Base-by-base conservation (phyloP, 2,113 vertebrate genomes). In the Chlamydotis undulata region DNA sequence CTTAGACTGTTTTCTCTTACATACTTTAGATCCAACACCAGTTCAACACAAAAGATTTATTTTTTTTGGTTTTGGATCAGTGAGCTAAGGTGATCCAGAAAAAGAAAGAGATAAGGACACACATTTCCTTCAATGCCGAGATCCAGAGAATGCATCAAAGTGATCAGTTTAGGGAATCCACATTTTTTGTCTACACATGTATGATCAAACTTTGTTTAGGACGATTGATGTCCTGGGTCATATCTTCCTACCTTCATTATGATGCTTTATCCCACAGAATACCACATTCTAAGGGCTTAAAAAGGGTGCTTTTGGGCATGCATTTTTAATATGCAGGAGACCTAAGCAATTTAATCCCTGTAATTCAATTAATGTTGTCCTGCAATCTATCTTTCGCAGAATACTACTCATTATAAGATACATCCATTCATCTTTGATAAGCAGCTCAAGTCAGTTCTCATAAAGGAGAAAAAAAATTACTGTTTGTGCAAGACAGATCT, bases 161-260 rank as follows among this genome's bases (percentile, higher is more conserved):
- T 3, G 0, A 90, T 28, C 28, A 11, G 24, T 81, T 73, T 41
- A 81, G 15, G 7, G 35, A 92, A 87, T 15, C 12, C 21, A 56
- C 21, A 22, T 28, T 80, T 80, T 74, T n/a, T 59, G 12, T 45
- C 50, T 74, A 65, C 10, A 50, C 6, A 9, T 3, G 7, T 21
- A 37, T 5, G 3, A 67, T 19, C 23, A 65, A 53, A 77, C 15
- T 87, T 70, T 2, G 0, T 55, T 82, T 75, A 87, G 14, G 28
- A 1, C 5, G 1, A 41, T 0, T 45, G 28, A 88, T 28, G 55
- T 57, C 31, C 53, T 33, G 12, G 28, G 53, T 52, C 7, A 1
- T 23, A 55, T 59, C 29, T 81, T 94, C 52, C 79, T 75, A 50
- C n/a, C 49, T 67, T 93, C 45, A 68, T 74, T 83, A 49, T 35